Evolutionary conservation across 2,888 invertebrate species (phyloP), one percentile per base, ranked within the genome.

Genomic region (Craniophora ligustri): DNA sequence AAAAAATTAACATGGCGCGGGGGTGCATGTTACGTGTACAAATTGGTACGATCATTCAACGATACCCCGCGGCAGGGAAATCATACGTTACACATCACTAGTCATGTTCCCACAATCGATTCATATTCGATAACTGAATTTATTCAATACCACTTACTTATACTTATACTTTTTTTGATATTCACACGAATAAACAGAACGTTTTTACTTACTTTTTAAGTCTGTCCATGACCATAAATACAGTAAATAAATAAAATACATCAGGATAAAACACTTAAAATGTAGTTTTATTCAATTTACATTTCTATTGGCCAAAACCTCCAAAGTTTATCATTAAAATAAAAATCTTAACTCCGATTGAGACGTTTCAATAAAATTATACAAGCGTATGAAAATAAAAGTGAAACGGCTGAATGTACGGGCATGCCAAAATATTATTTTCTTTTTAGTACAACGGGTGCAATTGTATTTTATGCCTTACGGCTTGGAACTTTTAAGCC

Each of bases 1-100:
- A 87, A 92, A 92, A 91, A 88, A 92, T 91, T 88, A 75, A 92
- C 84, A 73, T 81, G 63, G 46, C 57, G 69, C 68, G 78, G 82
- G 89, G 90, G 85, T 82, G 82, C 72, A 72, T 76, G 82, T 81
- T 82, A 81, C 81, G 75, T 61, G 72, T 79, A 90, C 88, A 90
- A 92, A 91, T 90, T 85, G 87, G 75, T 79, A 67, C 87, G 81
- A 89, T 91, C 85, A 78, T 59, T 89, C 85, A 84, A 65, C 78
- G 60, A 48, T 73, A 63, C 75, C 70, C 58, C 67, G 61, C 44
- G 49, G 66, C 70, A 51, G 13, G 40, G 38, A 76, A 76, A 78
- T 79, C 74, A 76, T 78, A 79, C 66, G 65, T 64, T 69, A 53
- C 68, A 53, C 68, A 72, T 59, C 61, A 65, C 61, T 71, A 74